Evolutionary conservation across 2,113 vertebrate genomes (phyloP), one percentile per base, ranked within the genome.

Genomic region (Nycticryphes semicollaris): DNA sequence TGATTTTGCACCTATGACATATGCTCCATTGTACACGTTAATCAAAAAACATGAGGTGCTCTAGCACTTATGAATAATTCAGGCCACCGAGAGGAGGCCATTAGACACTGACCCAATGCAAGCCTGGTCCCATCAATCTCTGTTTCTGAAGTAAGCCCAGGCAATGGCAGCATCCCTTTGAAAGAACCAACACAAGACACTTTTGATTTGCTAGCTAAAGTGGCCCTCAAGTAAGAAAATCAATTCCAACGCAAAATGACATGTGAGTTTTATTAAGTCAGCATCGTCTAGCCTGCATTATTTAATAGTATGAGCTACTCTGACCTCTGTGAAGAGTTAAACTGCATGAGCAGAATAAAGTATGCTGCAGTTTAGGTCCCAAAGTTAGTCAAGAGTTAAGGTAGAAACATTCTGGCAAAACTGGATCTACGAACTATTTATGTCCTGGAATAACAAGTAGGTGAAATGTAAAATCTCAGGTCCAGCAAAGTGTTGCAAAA

Each of bases 61-160:
- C 75, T 63, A 90, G 88, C 67, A 18, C 81, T 95, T 27, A 97
- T 98, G 97, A 98, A 98, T 98, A 98, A 98, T 98, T 98, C 97
- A 98, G 75, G 41, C 54, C 39, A 41, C 87, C 41, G 51, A 94
- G 94, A 96, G 78, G 45, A 96, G 88, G 90, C 97, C 91, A 93
- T 97, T 98, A 87, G 23, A 97, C 93, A 91, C 94, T 95, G 96
- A 98, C 98, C 98, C 96, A 95, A 76, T 85, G 43, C 89, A 73
- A 91, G 93, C 85, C 91, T 95, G 69, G 47, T 91, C 78, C 83
- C 96, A 97, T 98, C 96, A 96, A 97, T 98, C 97, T 97, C 95
- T 93, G 94, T 91, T 97, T 91, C 94, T 95, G 56, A 97, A 97
- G 90, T 89, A 82, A 94, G 91, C 84, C 83, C 9, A 21, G 92